Base-by-base conservation (phyloP, 2,888 invertebrate species). In the Lydus trimaculatus region DNA sequence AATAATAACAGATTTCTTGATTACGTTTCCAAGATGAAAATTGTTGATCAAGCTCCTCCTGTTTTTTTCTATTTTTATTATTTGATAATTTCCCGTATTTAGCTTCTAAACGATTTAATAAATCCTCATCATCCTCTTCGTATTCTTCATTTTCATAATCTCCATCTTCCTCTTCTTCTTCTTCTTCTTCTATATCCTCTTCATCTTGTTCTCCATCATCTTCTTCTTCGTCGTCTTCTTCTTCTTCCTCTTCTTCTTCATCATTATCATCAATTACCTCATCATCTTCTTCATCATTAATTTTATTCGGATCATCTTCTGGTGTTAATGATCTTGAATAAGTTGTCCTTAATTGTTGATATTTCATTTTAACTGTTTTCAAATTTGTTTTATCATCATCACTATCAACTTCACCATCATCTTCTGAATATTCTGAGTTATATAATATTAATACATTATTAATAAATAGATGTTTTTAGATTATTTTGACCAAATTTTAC, bases 61-160 rank as follows among this genome's bases (percentile, higher is more conserved):
- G 78, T 72, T 89, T 88, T 13, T 81, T 80, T 17, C 61, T 52
- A 56, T 33, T 66, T 67, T 63, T 79, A 77, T 23, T 78, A 77
- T 61, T 66, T 17, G 90, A 90, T 64, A 92, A 83, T 73, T 91
- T 90, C 63, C 92, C 92, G 82, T 93, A 93, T 87, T 92, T 92
- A 31, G 90, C 91, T 81, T 92, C 92, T 66, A 93, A 84, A 73
- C 92, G 88, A 78, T 86, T 91, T 76, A 93, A 86, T 60, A 93
- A 85, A 72, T 92, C 92, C 7, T 88, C 88, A 80, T 93, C 92
- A 79, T 92, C 92, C 0, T 91, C 89, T 75, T 91, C 91, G 15
- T 80, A 80, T 63, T 79, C 76, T 33, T 75, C 82, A 20, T 82
- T 87, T 69, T 88, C 87, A 1, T 87, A 87, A 62, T 86, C 86